Base-by-base conservation (phyloP, 2,797 vertebrate genomes). In the Paedocypris micromegethes region DNA sequence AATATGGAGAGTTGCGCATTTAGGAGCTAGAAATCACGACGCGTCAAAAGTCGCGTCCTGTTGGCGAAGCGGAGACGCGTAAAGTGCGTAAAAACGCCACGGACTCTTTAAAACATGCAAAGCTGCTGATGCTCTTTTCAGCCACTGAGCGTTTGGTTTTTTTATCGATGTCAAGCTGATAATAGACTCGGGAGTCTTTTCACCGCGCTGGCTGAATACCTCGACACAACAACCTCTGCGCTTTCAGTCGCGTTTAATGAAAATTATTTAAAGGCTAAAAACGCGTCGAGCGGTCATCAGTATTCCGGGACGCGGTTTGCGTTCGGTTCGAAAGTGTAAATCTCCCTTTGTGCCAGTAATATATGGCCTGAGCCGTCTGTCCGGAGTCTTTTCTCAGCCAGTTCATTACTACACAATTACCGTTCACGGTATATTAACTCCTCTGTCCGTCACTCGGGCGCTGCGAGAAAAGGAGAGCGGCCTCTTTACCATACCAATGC, bases 371-470 rank as follows among this genome's bases (percentile, higher is more conserved):
- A 90, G 90, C 92, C 91, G 92, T 92, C 92, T 94, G 94, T 94
- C 92, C 92, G 88, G 90, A 91, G 93, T 91, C 94, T 93, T 95
- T 96, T 97, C 85, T 94, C 88, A 90, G 92, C 93, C 93, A 98
- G 93, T 98, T 96, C 95, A 98, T 98, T 98, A 97, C 93, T 95
- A 93, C 93, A 97, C 95, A 97, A 95, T 98, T 98, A 96, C 93
- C 87, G 92, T 94, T 97, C 94, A 97, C 92, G 94, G 92, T 94
- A 94, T 95, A 96, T 98, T 98, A 97, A 93, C 92, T 92, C 88
- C 89, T 94, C 92, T 96, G 91, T 94, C 90, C 92, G 90, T 91
- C 90, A 90, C 87, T 84, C 82, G 87, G 72, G 79, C 83, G 87
- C 87, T 88, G 84, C 83, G 84, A 88, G 89, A 92, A 84, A 93